Percentiles rank a stretch among this genome's conserved stretches.
Conservation (phyloP, 35 echinoderm and acorn worm species). For the Heliocidaris tuberculata region DNA sequence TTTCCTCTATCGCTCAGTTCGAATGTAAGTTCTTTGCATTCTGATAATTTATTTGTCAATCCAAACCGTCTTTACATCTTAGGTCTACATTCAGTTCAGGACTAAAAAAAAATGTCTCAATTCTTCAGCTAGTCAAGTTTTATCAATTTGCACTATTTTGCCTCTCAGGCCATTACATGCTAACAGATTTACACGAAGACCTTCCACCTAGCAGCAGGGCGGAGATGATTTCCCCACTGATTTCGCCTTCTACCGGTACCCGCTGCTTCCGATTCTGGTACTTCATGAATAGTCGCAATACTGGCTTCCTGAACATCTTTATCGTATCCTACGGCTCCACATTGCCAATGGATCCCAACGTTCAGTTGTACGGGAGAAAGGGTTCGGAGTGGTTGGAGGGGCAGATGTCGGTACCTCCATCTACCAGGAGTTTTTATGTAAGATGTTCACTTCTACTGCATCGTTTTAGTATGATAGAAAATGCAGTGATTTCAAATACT, state of each 20-base stretch:
- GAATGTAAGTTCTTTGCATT: not conserved
- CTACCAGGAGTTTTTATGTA: slow-evolving; percentile 11
- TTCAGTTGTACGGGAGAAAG: not conserved
- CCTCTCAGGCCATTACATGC: slow-evolving; percentile 3
- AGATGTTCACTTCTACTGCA: not conserved
- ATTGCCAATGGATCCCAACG: not conserved
- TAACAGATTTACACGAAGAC: not conserved
- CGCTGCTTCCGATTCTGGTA: slow-evolving; percentile 17
- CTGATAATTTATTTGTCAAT: not conserved
- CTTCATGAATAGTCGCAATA: not conserved
- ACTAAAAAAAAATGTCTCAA: too few species aligned
- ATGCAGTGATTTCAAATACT: too few species aligned
- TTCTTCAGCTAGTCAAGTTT: too few species aligned
- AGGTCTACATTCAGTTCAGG: too few species aligned
- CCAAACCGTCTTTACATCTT: not conserved
- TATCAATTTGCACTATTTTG: too few species aligned
- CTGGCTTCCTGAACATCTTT: slow-evolving; percentile 1
- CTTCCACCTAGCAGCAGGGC: not conserved
- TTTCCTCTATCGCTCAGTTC: not conserved
- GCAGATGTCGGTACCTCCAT: not conserved
- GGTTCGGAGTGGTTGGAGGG: not conserved
- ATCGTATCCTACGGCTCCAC: not conserved
- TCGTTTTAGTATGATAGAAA: too few species aligned
- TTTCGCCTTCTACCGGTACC: not conserved
- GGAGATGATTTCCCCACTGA: not conserved